Base-by-base conservation (phyloP, 2,797 vertebrate species). In the Paramormyrops hopkinsi region DNA sequence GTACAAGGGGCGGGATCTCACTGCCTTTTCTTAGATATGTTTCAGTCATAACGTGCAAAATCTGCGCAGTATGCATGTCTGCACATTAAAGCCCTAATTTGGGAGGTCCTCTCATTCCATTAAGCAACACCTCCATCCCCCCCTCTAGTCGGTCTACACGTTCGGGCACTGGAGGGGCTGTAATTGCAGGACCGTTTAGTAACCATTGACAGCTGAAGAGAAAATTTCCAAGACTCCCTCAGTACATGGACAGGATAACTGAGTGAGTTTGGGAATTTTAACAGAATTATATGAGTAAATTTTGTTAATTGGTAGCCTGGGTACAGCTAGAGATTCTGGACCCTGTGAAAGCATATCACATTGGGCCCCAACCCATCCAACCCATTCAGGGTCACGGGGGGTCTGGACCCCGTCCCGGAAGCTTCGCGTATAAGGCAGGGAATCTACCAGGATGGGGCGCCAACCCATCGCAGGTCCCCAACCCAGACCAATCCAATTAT, bases 141-240 rank as follows among this genome's bases (percentile, higher is more conserved):
- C 19, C 83, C 12, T 2, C 6, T 9, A 8, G 46, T 48, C 50
- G 22, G 50, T 29, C 50, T 53, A 29, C 25, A 6, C 4, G 5
- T 29, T 4, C 17, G n/a, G 79, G 92, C 90, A 91, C 90, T 86
- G 88, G 86, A 93, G 44, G 62, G 73, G 48, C 69, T 84, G n/a
- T 87, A 91, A 90, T 90, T 62, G 59, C 82, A 87, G 56, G 79
- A 90, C 85, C 69, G 33, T 90, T 65, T 84, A 50, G 69, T 91
- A 90, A 88, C 88, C 89, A 59, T 56, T 56, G 54, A 90, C 89
- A 82, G 87, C 22, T 62, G 59, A 62, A 62, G n/a, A 62, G n/a
- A 22, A 25, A 9, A 62, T 62, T 62, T 62, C 59, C 59, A 62
- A 62, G n/a, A 29, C 62, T 65, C 1, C 9, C 62, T 65, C 25